A percentile compares a stretch with the other conserved stretches of the same genome.
These are phyloP conservation scores for Callionymus lyra DNA, from an alignment of 2,113 vertebrate genomes.

Conservation along the genomic window DNA sequence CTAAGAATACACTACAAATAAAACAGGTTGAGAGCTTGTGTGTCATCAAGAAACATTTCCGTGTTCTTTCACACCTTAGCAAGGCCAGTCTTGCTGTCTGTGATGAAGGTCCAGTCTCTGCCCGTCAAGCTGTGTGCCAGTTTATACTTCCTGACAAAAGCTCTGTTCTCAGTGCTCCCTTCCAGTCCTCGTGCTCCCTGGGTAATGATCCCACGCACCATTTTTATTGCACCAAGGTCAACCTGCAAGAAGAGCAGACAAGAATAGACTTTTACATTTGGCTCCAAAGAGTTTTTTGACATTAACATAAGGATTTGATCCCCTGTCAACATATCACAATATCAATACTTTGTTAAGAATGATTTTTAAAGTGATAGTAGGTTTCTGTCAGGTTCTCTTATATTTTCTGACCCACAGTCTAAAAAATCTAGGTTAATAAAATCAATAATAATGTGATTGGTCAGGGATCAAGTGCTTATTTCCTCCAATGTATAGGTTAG, in stretches of 20 bases:
- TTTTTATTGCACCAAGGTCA: constrained; percentile 81
- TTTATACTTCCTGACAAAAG: constrained; percentile 93
- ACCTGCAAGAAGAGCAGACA: constrained; percentile 45
- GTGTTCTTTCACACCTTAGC: constrained; percentile 74
- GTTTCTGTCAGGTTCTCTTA: too few species aligned
- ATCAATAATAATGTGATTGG: too few species aligned
- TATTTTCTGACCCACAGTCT: too few species aligned
- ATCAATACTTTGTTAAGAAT: too few species aligned
- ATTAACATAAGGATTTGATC: too few species aligned
- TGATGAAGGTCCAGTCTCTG: constrained; percentile 86
- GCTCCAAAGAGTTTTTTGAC: too few species aligned
- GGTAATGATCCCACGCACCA: constrained; percentile 83
- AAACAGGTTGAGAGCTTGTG: background rate
- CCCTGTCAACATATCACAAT: too few species aligned
- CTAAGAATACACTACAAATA: background rate
- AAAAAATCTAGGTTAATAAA: too few species aligned
- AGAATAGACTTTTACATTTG: too few species aligned
- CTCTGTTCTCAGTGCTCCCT: constrained; percentile 83
- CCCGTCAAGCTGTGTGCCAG: constrained; percentile 88
- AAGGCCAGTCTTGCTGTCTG: constrained; percentile 79
- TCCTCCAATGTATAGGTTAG: too few species aligned
- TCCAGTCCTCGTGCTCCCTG: constrained; percentile 91
- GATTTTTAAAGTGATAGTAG: too few species aligned
- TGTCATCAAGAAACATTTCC: background rate
- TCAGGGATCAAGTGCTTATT: too few species aligned